Evolutionary conservation across 2,113 vertebrate genomes (phyloP).

Genomic region (Rhinichthys klamathensis): DNA sequence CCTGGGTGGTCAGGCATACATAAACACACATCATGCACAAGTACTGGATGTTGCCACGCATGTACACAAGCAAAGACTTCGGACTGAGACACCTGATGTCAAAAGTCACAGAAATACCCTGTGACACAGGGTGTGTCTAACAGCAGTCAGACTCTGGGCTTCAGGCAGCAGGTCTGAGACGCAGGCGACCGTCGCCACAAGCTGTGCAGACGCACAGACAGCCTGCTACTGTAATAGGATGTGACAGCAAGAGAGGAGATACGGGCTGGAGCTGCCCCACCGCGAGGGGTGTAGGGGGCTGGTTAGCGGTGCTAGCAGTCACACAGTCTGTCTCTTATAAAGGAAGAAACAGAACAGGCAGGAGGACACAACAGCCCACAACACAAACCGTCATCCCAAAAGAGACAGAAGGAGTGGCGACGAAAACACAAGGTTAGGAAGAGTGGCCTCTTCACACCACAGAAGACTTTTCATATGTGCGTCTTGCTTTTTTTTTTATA

Average conservation of each 20-base stretch:
- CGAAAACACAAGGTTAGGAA: background rate
- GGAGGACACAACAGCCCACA: conserved; percentile 2
- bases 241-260: conserved; percentile 51
- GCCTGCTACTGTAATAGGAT: conserved; percentile 40
- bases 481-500: background rate
- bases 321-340: conserved; percentile 41
- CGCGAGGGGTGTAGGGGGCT: conserved; percentile 2
- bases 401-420: background rate
- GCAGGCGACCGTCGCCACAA: conserved; percentile 41
- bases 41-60: background rate
- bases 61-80: background rate
- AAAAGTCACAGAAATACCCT: background rate
- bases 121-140: background rate
- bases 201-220: conserved; percentile 24
- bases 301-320: background rate
- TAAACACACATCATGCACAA: background rate
- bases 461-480: background rate
- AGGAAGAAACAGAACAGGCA: conserved; percentile 31
- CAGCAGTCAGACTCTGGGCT: background rate
- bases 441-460: background rate
- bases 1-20: background rate
- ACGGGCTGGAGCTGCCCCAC: conserved; percentile 3
- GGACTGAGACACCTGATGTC: background rate
- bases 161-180: conserved; percentile 30
- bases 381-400: conserved; percentile 19